Evolutionary conservation across 2,888 invertebrate genomes (phyloP).

Genomic region (Pandemis corylana): DNA sequence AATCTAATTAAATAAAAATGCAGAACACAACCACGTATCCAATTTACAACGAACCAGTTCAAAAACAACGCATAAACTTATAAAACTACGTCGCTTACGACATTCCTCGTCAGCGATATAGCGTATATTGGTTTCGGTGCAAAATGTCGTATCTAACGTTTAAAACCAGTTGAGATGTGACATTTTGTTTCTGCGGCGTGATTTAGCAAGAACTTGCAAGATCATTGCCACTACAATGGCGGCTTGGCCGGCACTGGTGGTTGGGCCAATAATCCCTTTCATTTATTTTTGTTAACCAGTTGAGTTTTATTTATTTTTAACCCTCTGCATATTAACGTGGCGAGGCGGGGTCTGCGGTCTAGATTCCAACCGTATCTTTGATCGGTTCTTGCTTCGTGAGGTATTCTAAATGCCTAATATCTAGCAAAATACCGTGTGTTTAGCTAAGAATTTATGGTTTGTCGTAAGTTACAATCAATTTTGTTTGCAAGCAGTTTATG

Average conservation of each 20-base stretch:
- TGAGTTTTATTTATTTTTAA: conserved; percentile 65
- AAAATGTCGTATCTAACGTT: conserved; percentile 9
- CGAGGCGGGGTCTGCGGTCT: conserved; percentile 46
- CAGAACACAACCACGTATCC: conserved; percentile 19
- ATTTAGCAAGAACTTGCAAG: conserved; percentile 52
- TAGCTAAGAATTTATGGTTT: not conserved
- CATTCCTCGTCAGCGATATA: not conserved
- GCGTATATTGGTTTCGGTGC: not conserved
- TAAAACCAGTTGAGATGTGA: not conserved
- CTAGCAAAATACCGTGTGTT: not conserved
- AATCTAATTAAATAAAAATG: conserved; percentile 42
- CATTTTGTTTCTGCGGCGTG: conserved; percentile 12
- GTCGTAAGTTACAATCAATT: not conserved
- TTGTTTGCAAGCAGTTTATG: not conserved
- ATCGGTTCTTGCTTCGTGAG: conserved; percentile 21
- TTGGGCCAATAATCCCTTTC: conserved; percentile 71
- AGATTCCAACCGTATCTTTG: conserved; percentile 41
- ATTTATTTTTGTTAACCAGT: conserved; percentile 62
- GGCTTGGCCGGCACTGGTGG: conserved; percentile 61
- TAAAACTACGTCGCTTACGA: not conserved
- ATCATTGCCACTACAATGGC: conserved; percentile 71
- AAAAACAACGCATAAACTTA: not conserved
- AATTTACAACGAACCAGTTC: not conserved
- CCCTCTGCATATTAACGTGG: conserved; percentile 66
- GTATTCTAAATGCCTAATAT: conserved; percentile 18